Conservation (phyloP, 2,888 invertebrate genomes). For the Ophion slaviceki region DNA sequence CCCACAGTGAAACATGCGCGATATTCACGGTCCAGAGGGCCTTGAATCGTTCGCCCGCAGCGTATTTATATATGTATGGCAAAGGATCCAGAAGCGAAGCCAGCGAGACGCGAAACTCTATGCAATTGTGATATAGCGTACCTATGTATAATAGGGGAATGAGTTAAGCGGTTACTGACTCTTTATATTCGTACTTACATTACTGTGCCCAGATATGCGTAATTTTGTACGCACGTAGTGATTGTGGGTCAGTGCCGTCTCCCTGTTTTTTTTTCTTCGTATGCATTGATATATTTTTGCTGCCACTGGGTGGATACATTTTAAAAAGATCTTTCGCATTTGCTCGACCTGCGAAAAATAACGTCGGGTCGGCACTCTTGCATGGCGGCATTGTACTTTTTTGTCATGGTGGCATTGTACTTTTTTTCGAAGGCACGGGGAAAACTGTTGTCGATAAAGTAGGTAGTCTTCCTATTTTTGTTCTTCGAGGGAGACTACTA, state of each 20-base stretch:
- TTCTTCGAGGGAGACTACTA: too few relatives aligned
- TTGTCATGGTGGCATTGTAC: too few relatives aligned
- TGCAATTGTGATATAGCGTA: conserved; percentile 58
- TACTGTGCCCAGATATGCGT: not conserved
- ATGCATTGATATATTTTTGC: not conserved
- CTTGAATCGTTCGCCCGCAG: conserved; percentile 28
- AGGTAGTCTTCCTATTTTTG: too few relatives aligned
- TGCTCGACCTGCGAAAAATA: too few relatives aligned
- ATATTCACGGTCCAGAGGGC: conserved; percentile 64
- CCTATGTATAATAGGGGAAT: conserved; percentile 76
- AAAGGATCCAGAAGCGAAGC: conserved; percentile 41
- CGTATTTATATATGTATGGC: not conserved
- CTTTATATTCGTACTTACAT: conserved; percentile 61
- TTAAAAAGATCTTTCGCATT: too few relatives aligned
- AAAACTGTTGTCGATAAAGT: too few relatives aligned
- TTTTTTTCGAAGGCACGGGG: too few relatives aligned
- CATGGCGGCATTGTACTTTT: too few relatives aligned
- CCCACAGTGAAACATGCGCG: conserved; percentile 49
- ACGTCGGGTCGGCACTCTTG: too few relatives aligned
- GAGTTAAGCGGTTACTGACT: conserved; percentile 81
- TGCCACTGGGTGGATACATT: too few relatives aligned
- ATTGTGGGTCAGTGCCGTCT: conserved; percentile 78
- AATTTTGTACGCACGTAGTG: conserved; percentile 63
- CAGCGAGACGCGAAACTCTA: conserved; percentile 67
- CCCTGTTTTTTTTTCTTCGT: conserved; percentile 17